These are phyloP conservation scores for Cyclargus thomasi DNA, from an alignment of 1,140 invertebrate genomes.

Conservation along the genomic window DNA sequence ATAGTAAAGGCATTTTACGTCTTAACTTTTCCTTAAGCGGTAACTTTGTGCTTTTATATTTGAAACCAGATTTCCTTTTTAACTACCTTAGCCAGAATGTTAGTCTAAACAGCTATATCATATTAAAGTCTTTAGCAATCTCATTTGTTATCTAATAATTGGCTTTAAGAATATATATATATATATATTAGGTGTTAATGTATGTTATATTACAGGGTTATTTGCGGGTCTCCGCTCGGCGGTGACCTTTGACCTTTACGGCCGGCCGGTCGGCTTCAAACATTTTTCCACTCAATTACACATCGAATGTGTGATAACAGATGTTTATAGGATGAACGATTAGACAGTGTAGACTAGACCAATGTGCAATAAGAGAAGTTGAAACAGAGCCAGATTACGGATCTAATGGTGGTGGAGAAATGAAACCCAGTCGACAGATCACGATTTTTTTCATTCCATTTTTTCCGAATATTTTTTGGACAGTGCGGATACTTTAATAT, in stretches of 20 bases:
- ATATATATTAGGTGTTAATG: too few relatives aligned
- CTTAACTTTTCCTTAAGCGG: not conserved
- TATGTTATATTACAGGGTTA: not conserved
- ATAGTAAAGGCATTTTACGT: not conserved
- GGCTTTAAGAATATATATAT: too few relatives aligned
- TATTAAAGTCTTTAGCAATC: too few relatives aligned
- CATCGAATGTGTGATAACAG: slow-evolving; percentile 16
- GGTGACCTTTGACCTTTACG: slow-evolving; percentile 9
- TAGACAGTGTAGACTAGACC: not conserved
- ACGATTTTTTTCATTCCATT: too few relatives aligned
- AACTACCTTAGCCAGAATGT: not conserved
- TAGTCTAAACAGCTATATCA: too few relatives aligned
- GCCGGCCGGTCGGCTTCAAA: slow-evolving; percentile 15
- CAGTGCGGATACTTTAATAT: too few relatives aligned
- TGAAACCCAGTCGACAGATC: too few relatives aligned
- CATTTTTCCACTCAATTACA: slow-evolving; percentile 18
- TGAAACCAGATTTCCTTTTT: not conserved
- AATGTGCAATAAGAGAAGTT: too few relatives aligned
- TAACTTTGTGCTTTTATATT: not conserved
- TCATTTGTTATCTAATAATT: too few relatives aligned
- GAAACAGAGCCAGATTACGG: too few relatives aligned
- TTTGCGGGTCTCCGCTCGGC: not conserved
- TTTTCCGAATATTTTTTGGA: too few relatives aligned
- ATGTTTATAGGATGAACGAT: slow-evolving; percentile 11
- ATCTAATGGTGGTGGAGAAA: too few relatives aligned